A percentile compares a stretch with the other conserved stretches of the same genome.
Evolutionary conservation across 2,888 invertebrate genomes (phyloP).

Genomic region (Cinara cedri): DNA sequence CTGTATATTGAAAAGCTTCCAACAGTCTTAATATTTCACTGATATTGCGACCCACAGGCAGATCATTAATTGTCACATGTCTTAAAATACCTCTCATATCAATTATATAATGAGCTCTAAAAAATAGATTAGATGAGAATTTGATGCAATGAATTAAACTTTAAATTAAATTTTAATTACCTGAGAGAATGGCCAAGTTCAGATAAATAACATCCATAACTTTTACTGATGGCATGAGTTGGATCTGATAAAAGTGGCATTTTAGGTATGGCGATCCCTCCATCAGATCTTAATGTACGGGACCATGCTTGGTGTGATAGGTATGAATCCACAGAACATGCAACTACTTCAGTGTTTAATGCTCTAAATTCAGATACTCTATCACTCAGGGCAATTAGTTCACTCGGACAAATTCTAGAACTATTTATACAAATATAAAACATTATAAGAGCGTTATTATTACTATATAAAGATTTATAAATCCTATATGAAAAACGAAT

Average conservation of each 20-base stretch:
- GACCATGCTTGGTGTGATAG: conserved; percentile 92
- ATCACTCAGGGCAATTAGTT: conserved; percentile 88
- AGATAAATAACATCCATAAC: conserved; percentile 91
- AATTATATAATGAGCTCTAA: conserved; percentile 88
- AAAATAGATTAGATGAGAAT: conserved; percentile 58
- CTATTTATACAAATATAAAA: conserved; percentile 64
- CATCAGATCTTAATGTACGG: conserved; percentile 87
- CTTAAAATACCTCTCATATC: conserved; percentile 85
- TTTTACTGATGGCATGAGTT: conserved; percentile 87
- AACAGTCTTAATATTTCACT: conserved; percentile 91
- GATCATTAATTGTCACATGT: conserved; percentile 95
- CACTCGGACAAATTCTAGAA: conserved; percentile 90
- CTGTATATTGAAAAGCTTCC: conserved; percentile 93
- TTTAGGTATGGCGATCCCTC: conserved; percentile 85
- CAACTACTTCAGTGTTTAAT: conserved; percentile 83
- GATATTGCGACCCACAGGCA: conserved; percentile 89
- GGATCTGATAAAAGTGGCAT: conserved; percentile 90
- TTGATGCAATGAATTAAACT: neutral
- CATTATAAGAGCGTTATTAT: neutral
- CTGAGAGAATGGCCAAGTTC: conserved; percentile 86
- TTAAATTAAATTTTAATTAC: conserved; percentile 63
- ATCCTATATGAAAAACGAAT: no score
- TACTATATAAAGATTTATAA: no score
- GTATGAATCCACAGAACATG: conserved; percentile 88
- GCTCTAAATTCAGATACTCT: conserved; percentile 80